A percentile compares a stretch with the other conserved stretches of the same genome.
Conservation (phyloP, 2,888 invertebrate genomes). For the Cistogaster globosa region DNA sequence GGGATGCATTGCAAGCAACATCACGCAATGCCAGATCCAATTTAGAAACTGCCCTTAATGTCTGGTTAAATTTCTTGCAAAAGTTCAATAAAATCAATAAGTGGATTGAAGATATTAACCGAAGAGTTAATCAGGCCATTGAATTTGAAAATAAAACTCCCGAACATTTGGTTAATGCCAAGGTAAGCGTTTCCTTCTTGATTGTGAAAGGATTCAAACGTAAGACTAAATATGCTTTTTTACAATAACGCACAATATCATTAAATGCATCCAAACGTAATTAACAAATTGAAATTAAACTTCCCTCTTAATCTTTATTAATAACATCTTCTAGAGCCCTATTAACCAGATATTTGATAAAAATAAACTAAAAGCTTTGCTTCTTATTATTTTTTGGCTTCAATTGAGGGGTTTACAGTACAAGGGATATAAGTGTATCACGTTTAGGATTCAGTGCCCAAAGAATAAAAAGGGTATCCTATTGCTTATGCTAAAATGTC, state of each 20-base stretch:
- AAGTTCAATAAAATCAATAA: conserved; percentile 89
- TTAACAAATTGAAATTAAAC: conserved; percentile 21
- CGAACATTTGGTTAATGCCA: conserved; percentile 90
- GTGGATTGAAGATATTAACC: conserved; percentile 89
- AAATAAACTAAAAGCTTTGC: too few species aligned
- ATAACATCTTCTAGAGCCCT: background rate
- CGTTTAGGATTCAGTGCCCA: too few species aligned
- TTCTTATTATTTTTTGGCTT: too few species aligned
- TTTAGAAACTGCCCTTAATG: conserved; percentile 89
- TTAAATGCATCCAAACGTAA: conserved; percentile 46
- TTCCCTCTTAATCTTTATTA: background rate
- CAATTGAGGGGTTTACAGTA: too few species aligned
- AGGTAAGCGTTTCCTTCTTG: conserved; percentile 84
- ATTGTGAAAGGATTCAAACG: conserved; percentile 37
- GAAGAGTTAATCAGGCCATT: conserved; percentile 86
- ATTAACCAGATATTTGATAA: too few species aligned
- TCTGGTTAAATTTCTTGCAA: conserved; percentile 91
- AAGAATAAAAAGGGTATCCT: too few species aligned
- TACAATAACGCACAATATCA: conserved; percentile 56
- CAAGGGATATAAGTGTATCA: too few species aligned
- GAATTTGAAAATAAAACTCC: conserved; percentile 90
- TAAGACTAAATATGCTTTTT: conserved; percentile 41
- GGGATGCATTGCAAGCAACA: conserved; percentile 91
- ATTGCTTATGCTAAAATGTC: too few species aligned
- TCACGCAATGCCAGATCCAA: conserved; percentile 90